Base-by-base conservation (phyloP, 2,888 invertebrate genomes). In the Blastobasis lacticolella region DNA sequence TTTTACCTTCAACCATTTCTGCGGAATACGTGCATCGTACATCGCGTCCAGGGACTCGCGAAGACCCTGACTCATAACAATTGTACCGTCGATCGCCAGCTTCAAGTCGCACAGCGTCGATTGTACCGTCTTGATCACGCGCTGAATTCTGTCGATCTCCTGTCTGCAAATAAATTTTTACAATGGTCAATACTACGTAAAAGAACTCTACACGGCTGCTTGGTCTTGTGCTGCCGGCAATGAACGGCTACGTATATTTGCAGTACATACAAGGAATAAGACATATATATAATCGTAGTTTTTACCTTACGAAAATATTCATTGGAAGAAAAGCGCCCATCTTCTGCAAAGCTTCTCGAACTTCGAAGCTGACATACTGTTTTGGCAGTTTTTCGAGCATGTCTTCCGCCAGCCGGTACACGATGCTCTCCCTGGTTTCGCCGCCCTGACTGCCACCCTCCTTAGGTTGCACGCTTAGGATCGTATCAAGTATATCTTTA, bases 381-480 rank as follows among this genome's bases (percentile, higher is more conserved):
- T 91, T 90, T 0, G 98, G 98, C 59, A 93, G 72, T 64, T 89
- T 89, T 53, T 88, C 89, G 54, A 95, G 82, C 98, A 98, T 98
- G 70, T 98, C 98, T 64, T 96, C 94, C 6, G 97, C 97, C 64
- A 98, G 88, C 64, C 93, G 92, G 81, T 97, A 97, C 5, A 98
- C 98, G 46, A 97, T 94, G 62, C 92, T 94, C 81, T 98, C 98
- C 62, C 98, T 90, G 0, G 96, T 95, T 86, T 98, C 98, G 0
- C 97, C 97, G 0, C 96, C 96, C 55, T 94, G 94, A 23, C 93
- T 92, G 0, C 95, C 96, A 5, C 97, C 95, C 86, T 98, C 97
- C 73, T 98, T 98, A 0, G 98, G 98, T 72, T 98, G 98, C n/a
- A 98, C 98, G 74, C 93, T 97, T 45, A 98, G 89, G 66, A 98